Evolutionary conservation across 2,888 invertebrate genomes (phyloP).

Genomic region (Mantis religiosa): DNA sequence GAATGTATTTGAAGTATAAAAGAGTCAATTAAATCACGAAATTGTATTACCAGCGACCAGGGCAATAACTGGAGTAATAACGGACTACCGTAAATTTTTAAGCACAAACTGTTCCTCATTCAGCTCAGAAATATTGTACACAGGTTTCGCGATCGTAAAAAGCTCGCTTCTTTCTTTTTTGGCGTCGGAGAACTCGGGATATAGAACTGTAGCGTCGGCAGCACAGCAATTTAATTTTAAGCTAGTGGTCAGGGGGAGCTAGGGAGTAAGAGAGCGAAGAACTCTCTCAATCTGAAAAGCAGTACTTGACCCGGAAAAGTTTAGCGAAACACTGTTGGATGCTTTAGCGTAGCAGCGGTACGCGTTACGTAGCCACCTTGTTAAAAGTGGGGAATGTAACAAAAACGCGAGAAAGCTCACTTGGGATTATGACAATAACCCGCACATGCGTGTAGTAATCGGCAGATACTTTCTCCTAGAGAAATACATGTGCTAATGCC

Average conservation of each 20-base stretch:
- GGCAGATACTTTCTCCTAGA: too few relatives aligned
- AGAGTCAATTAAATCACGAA: too few relatives aligned
- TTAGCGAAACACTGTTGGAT: background rate
- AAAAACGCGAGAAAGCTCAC: background rate
- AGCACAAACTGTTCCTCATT: background rate
- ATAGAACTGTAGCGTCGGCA: background rate
- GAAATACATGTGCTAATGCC: too few relatives aligned
- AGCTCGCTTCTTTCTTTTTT: background rate
- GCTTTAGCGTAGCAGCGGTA: background rate
- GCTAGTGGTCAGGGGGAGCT: background rate
- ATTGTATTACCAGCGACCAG: too few relatives aligned
- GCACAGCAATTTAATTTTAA: background rate
- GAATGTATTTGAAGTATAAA: too few relatives aligned
- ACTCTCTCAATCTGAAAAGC: background rate
- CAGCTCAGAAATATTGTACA: background rate
- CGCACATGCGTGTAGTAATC: too few relatives aligned
- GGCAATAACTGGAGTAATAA: too few relatives aligned
- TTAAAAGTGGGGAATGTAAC: background rate
- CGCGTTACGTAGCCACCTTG: background rate
- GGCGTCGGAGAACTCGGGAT: background rate
- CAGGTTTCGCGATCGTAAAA: background rate
- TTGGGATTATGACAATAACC: too few relatives aligned
- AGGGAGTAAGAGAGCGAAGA: background rate
- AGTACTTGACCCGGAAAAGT: background rate
- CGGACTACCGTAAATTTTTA: too few relatives aligned